phyloP scores from a whole-genome alignment of 2,888 invertebrate species.

The Pilophorus perplexus region DNA sequence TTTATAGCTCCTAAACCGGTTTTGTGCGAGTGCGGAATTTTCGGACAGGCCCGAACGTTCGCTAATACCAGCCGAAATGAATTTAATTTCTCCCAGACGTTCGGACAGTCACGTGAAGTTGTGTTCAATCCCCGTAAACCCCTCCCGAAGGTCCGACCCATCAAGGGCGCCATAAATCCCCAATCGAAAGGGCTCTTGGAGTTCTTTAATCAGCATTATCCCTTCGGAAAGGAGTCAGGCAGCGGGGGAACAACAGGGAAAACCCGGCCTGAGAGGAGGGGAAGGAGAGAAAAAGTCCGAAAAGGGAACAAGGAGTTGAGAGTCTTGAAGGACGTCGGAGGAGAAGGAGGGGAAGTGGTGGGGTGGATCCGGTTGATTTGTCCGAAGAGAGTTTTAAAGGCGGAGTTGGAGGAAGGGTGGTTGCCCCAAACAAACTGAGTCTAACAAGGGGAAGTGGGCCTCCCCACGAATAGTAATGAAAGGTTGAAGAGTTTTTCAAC shows the following conservation, averaged over 20 bases:
- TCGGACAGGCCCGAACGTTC: no score
- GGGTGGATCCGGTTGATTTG: conserved; percentile 18
- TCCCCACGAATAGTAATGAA: conserved; percentile 35
- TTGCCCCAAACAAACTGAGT: conserved; percentile 26
- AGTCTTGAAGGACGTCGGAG: not conserved
- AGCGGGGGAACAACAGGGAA: no score
- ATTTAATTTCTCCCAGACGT: no score
- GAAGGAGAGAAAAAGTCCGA: no score
- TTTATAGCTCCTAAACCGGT: no score
- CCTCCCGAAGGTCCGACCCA: no score
- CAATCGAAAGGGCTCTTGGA: conserved; percentile 6
- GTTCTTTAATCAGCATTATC: conserved; percentile 24
- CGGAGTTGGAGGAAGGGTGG: conserved; percentile 7
- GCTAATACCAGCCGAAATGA: no score
- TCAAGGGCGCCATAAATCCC: conserved; percentile 14
- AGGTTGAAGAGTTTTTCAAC: conserved; percentile 35
- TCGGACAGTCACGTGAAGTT: no score
- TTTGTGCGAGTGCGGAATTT: no score
- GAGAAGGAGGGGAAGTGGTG: conserved; percentile 2
- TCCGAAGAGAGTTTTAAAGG: conserved; percentile 29
- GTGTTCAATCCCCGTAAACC: no score
- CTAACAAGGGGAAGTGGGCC: conserved; percentile 14
- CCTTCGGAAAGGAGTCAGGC: no score
- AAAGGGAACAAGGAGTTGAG: not conserved
- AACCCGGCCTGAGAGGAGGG: no score